Percentiles rank a stretch among this genome's conserved stretches.
Conservation (phyloP, 2,888 invertebrate genomes). For the Euspilapteryx auroguttella region DNA sequence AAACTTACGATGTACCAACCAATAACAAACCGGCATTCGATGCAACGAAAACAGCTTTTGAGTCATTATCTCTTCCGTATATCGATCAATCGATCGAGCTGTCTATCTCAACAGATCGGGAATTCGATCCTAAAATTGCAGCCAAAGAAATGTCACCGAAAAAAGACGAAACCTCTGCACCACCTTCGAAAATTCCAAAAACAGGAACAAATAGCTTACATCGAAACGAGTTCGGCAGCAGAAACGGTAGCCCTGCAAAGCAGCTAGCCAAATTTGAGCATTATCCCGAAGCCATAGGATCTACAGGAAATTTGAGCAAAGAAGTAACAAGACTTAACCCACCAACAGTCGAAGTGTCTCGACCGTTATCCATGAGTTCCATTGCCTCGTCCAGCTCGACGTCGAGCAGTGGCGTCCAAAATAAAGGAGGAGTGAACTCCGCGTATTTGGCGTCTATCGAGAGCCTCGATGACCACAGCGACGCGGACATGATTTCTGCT, state of each 20-base stretch:
- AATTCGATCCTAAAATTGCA: constrained; percentile 45
- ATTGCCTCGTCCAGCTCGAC: constrained; percentile 75
- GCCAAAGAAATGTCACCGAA: constrained; percentile 39
- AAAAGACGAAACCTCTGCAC: too few species aligned
- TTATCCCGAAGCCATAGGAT: constrained; percentile 38
- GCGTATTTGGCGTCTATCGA: constrained; percentile 88
- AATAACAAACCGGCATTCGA: constrained; percentile 48
- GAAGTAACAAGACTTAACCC: constrained; percentile 54
- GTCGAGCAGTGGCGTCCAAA: constrained; percentile 63
- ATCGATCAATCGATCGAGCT: constrained; percentile 53
- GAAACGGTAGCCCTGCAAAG: constrained; percentile 24
- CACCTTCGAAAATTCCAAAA: too few species aligned
- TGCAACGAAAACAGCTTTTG: constrained; percentile 49
- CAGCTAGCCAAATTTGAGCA: constrained; percentile 29
- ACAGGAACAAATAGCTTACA: constrained; percentile 42
- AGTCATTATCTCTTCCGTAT: constrained; percentile 43
- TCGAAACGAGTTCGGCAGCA: constrained; percentile 29
- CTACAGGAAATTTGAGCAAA: constrained; percentile 47
- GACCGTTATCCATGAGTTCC: constrained; percentile 77
- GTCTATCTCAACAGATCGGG: constrained; percentile 50
- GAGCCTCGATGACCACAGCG: constrained; percentile 81
- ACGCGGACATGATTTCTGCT: constrained; percentile 62
- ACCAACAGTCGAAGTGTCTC: constrained; percentile 55
- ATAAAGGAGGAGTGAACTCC: constrained; percentile 67
- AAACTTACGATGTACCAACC: constrained; percentile 45